Conservation (phyloP, 2,888 invertebrate species). For the Toxonevra muliebris region DNA sequence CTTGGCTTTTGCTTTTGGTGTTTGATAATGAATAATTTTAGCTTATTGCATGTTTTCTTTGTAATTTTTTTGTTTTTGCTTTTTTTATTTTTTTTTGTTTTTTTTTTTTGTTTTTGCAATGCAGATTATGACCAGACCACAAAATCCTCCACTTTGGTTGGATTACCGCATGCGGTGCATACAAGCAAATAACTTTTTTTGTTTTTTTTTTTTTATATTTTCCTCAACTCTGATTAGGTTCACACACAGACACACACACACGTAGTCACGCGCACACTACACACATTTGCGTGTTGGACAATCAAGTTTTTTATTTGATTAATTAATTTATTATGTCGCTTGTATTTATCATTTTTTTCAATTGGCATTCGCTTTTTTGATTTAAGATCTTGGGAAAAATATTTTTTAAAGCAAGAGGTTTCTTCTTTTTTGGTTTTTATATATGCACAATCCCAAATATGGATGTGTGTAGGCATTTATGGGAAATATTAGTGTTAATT, state of each 20-base stretch:
- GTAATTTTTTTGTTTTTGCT: neutral
- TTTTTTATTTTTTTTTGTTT: neutral
- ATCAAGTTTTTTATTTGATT: neutral
- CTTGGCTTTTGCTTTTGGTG: too few species aligned
- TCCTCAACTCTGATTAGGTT: too few species aligned
- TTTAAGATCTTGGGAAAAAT: neutral
- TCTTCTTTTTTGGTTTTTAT: neutral
- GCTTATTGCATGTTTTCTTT: neutral
- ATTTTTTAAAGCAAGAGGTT: neutral
- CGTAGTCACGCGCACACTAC: neutral
- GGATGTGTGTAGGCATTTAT: too few species aligned
- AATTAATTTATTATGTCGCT: slow-evolving; percentile 8
- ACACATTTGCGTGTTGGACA: neutral
- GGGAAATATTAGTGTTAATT: too few species aligned
- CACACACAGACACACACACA: neutral
- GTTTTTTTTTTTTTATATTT: neutral
- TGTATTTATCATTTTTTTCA: neutral
- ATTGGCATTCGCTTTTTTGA: neutral
- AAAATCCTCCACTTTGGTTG: neutral
- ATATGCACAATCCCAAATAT: neutral
- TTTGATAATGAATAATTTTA: neutral
- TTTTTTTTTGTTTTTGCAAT: neutral
- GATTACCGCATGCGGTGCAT: slow-evolving; percentile 1
- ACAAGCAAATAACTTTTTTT: neutral
- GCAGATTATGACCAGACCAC: neutral